A percentile compares a stretch with the other conserved stretches of the same genome.
Conservation (phyloP, 2,113 vertebrate species). For the Chaetura pelagica region DNA sequence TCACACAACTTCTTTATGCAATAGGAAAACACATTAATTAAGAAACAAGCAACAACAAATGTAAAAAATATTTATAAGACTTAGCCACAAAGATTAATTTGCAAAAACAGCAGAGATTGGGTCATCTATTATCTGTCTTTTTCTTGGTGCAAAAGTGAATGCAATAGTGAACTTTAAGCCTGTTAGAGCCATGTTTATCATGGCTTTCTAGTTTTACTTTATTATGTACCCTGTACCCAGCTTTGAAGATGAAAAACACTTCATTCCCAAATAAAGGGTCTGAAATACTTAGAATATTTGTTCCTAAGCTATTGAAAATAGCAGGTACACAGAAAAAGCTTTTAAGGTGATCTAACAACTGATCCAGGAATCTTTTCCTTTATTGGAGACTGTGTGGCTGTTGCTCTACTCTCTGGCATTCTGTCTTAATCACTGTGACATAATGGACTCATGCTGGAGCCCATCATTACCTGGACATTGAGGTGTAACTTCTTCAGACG, state of each 20-base stretch:
- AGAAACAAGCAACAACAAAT: neutral
- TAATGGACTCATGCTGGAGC: neutral
- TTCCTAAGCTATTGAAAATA: neutral
- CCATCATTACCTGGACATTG: constrained; percentile 87
- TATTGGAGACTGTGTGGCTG: neutral
- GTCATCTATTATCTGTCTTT: neutral
- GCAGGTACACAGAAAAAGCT: neutral
- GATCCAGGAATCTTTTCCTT: neutral
- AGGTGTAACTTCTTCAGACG: constrained; percentile 97
- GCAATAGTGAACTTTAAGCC: neutral
- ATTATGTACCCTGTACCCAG: neutral
- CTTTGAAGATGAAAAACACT: neutral
- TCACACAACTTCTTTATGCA: neutral
- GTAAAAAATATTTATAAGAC: neutral
- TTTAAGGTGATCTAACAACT: neutral
- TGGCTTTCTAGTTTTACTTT: neutral
- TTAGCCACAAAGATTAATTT: neutral
- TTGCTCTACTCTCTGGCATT: neutral
- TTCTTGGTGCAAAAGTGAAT: neutral
- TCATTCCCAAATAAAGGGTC: neutral
- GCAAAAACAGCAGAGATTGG: neutral
- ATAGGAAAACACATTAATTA: neutral
- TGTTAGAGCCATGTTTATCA: neutral
- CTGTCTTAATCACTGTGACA: neutral
- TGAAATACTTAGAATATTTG: neutral